Conservation (phyloP, 2,797 vertebrate species). For the Ctenopoma kingsleyae region DNA sequence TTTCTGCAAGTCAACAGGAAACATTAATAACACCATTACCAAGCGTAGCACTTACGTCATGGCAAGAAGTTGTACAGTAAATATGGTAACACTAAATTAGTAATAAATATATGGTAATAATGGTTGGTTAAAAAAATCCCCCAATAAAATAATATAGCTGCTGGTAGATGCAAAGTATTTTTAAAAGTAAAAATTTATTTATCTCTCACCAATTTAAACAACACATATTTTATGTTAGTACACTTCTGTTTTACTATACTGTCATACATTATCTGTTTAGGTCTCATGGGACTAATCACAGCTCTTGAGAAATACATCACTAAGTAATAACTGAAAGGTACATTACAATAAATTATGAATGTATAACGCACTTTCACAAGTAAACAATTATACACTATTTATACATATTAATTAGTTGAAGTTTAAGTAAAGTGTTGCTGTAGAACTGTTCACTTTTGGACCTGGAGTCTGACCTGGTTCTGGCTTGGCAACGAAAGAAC, state of each 20-base stretch:
- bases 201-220: neutral
- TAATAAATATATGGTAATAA: no score
- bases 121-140: no score
- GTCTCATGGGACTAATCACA: neutral
- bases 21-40: neutral
- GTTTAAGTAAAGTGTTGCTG: neutral
- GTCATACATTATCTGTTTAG: neutral
- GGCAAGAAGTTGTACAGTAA: neutral
- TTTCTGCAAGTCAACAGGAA: constrained; percentile 77
- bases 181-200: no score
- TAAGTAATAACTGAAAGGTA: neutral
- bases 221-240: neutral
- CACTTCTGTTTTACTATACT: neutral
- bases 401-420: neutral
- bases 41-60: neutral
- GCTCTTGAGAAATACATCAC: neutral
- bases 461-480: constrained; percentile 85
- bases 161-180: no score
- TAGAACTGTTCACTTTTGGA: neutral
- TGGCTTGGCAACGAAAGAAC: constrained; percentile 89
- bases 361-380: no score
- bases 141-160: no score
- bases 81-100: neutral
- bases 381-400: neutral
- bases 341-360: neutral